phyloP scores from a whole-genome alignment of 1,140 invertebrate species.

The Magallana angulata region DNA sequence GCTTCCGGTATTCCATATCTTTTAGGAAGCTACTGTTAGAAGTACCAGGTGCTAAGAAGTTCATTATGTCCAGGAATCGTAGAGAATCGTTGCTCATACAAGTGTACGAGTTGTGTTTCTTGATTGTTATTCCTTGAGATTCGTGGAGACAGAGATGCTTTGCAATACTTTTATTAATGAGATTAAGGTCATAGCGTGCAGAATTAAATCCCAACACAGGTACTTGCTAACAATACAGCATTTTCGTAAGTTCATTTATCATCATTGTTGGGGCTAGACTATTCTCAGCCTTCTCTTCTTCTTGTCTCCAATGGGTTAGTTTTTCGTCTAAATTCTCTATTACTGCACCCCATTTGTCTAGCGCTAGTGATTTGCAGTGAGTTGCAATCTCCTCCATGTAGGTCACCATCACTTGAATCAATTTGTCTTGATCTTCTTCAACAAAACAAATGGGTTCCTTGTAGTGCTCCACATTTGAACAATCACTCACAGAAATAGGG shows the following conservation, averaged over 20 bases:
- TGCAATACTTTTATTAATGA: constrained; percentile 51
- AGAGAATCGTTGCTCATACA: constrained; percentile 48
- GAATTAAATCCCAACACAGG: constrained; percentile 57
- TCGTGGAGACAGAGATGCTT: constrained; percentile 49
- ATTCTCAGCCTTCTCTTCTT: not conserved
- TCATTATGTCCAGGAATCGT: constrained; percentile 50
- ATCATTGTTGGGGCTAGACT: constrained; percentile 5
- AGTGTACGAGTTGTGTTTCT: constrained; percentile 46
- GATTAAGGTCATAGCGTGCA: constrained; percentile 55
- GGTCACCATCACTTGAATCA: constrained; percentile 38
- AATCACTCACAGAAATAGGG: constrained; percentile 28
- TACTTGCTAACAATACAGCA: constrained; percentile 36
- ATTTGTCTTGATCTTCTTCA: not conserved
- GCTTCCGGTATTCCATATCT: constrained; percentile 51
- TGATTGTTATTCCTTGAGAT: constrained; percentile 48
- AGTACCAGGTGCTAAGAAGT: constrained; percentile 59
- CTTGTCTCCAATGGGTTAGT: constrained; percentile 3
- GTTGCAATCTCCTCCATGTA: constrained; percentile 38
- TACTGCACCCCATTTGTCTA: constrained; percentile 30
- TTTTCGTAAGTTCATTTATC: constrained; percentile 7
- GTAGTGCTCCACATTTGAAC: constrained; percentile 40
- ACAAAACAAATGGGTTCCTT: constrained; percentile 37
- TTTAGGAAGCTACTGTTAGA: constrained; percentile 57
- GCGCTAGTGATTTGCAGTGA: not conserved
- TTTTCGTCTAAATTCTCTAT: not conserved